A percentile compares a stretch with the other conserved stretches of the same genome.
Evolutionary conservation across 2,888 invertebrate genomes (phyloP).

Genomic region (Thymelicus lineola): DNA sequence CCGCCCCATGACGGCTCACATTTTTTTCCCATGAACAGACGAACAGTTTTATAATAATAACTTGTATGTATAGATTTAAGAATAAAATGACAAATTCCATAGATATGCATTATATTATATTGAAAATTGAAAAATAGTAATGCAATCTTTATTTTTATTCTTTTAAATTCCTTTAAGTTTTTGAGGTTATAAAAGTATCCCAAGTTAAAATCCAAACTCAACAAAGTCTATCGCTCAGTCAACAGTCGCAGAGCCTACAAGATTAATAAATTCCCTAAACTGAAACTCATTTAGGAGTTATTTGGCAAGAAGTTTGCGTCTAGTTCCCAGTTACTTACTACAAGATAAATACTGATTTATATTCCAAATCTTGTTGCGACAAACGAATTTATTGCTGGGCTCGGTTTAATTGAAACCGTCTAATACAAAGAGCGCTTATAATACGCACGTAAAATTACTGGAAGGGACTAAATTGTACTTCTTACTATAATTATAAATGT

Average conservation of each 20-base stretch:
- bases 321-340: slow-evolving; percentile 30
- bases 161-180: neutral
- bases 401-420: slow-evolving; percentile 53
- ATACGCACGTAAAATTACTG: slow-evolving; percentile 27
- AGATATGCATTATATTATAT: too few species aligned
- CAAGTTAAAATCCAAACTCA: neutral
- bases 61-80: too few species aligned
- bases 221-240: slow-evolving; percentile 3
- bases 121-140: too few species aligned
- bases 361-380: slow-evolving; percentile 46
- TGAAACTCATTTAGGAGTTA: slow-evolving; percentile 32
- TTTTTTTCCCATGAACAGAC: too few species aligned
- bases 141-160: too few species aligned
- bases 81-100: too few species aligned
- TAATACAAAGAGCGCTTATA: slow-evolving; percentile 44
- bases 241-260: slow-evolving; percentile 7
- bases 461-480: neutral
- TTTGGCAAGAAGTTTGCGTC: slow-evolving; percentile 23
- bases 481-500: too few species aligned
- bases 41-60: too few species aligned
- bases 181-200: neutral
- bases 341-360: slow-evolving; percentile 50
- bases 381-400: slow-evolving; percentile 51
- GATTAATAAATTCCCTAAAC: slow-evolving; percentile 19
- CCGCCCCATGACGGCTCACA: too few species aligned